Percentiles rank a stretch among this genome's conserved stretches.
Evolutionary conservation across 2,797 vertebrate genomes (phyloP).

Genomic region (Tolypeutes matacus): DNA sequence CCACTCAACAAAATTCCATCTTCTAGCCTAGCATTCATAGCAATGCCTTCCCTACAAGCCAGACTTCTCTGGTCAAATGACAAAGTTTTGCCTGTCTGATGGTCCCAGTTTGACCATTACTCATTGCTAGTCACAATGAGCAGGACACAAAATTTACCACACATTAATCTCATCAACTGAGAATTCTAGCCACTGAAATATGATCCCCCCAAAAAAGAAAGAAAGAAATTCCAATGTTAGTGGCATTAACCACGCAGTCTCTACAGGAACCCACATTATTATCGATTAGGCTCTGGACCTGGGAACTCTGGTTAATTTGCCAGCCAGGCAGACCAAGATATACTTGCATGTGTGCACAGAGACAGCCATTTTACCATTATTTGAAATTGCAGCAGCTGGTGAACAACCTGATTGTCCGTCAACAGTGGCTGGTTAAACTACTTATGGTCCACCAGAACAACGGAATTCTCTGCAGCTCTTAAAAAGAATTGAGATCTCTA

Average conservation of each 20-base stretch:
- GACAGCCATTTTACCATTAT: background rate
- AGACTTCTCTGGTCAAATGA: background rate
- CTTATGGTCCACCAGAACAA: background rate
- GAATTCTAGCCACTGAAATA: background rate
- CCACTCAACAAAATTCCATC: background rate
- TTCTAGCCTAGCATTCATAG: background rate
- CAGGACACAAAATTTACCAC: background rate
- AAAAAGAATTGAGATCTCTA: background rate
- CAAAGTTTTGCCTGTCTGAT: background rate
- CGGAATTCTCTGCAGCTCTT: background rate
- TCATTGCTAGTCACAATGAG: background rate
- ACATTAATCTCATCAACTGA: background rate
- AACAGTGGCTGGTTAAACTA: background rate
- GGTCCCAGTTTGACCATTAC: background rate
- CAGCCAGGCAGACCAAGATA: background rate
- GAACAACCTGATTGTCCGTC: background rate
- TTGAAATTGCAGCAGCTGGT: background rate
- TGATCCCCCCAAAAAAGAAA: background rate
- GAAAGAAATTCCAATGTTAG: background rate
- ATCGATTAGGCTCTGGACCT: background rate
- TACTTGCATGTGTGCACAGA: background rate
- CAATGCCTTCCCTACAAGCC: too few species aligned
- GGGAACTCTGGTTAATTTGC: background rate
- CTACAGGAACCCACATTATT: background rate
- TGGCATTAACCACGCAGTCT: background rate